Evolutionary conservation across 2,797 vertebrate genomes (phyloP), one percentile per base, ranked within the genome.

Genomic region (Corythornis leucogaster): DNA sequence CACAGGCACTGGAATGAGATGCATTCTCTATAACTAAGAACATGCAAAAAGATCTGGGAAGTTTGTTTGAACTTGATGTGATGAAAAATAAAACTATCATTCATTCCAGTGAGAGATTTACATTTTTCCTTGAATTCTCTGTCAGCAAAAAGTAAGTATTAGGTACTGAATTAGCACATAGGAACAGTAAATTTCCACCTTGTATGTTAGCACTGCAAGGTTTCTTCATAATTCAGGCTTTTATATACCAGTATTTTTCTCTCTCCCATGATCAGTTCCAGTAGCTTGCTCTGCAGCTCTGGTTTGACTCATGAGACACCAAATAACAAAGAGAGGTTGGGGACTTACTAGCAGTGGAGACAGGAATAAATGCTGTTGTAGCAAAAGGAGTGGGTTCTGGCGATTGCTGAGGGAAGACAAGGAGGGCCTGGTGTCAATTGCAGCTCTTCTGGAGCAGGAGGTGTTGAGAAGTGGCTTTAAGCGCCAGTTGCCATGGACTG

Each of bases 11-110:
- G 71, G 76, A 94, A 86, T 45, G 43, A 79, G 33, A 71, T 21
- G 21, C 7, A 22, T n/a, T 73, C 77, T 63, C 46, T 93, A 0
- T 82, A 80, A 84, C 64, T 86, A 84, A 84, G 35, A 86, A 59
- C 54, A 63, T 51, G n/a, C 30, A 82, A 40, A 92, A 91, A 73
- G 64, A 82, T 3, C 50, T 55, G 75, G 30, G 75, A 90, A 67
- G 26, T 86, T 93, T 89, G 33, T 87, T 89, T 91, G 61, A 80
- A 88, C 57, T 76, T 78, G 61, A 22, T 85, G 31, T 80, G 26
- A 15, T 91, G 14, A 83, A 91, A 87, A 95, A 71, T 77, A 66
- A 74, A 92, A 55, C 50, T 28, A 1, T 48, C 3, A 24, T 59
- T 91, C 33, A 31, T 71, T 42, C 48, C 66, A 89, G 9, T 51